Base-by-base conservation (phyloP, 2,888 invertebrate species). In the Macroteleia sp. region DNA sequence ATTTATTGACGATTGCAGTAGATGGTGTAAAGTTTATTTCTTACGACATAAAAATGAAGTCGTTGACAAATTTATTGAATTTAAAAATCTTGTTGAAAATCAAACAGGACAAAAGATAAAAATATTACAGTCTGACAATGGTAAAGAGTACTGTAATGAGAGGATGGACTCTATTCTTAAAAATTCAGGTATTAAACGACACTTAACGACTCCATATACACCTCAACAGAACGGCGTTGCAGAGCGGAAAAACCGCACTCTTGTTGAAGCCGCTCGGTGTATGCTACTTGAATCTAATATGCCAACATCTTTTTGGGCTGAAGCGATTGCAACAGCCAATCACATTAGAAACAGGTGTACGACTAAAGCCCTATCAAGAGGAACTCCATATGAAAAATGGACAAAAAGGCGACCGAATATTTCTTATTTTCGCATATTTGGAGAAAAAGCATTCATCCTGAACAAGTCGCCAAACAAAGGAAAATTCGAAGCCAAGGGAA, bases 1-100 rank as follows among this genome's bases (percentile, higher is more conserved):
- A n/a, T 44, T 44, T 25, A 25, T 25, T 25, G 25, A 84, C 36
- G 82, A 84, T 57, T 39, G 50, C 32, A 61, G 74, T 6, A 25
- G 25, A 25, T 25, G 25, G 25, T 25, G 3, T 25, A 25, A 25
- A 22, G 54, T 36, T 9, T 36, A 36, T 9, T 39, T 54, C 17
- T 14, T 54, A 9, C 19, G 54, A 5, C 1, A 20, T 0, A 54
- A 54, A 22, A 19, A 10, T 1, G 54, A 54, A 30, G 6, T 10
- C 10, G n/a, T 48, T 1, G 28, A 48, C 6, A 48, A 48, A 48
- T 44, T 44, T 22, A 44, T 44, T 12, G 46, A 48, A 28, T 48
- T 19, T 10, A 28, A 28, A 16, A 48, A 48, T 14, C 8, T 48
- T 2, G 46, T 20, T 1, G 46, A 48, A 28, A 48, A 48, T 48